Base-by-base conservation (phyloP, 1,140 invertebrate species). In the Atta colombica region DNA sequence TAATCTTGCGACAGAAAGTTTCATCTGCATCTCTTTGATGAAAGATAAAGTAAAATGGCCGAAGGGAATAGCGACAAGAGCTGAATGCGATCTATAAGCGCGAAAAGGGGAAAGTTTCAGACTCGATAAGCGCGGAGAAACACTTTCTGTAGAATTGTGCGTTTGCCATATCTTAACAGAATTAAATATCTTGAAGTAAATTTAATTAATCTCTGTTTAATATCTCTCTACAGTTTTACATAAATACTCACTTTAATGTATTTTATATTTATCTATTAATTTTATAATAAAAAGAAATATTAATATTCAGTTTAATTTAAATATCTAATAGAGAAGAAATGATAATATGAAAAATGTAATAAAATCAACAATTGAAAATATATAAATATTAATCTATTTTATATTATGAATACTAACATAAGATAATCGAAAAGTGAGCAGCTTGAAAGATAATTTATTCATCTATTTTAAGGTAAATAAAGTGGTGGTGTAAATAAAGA, bases 1-100 rank as follows among this genome's bases (percentile, higher is more conserved):
- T 88, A 82, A 89, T 89, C 81, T 78, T 28, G 66, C 18, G 66
- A 55, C 28, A 61, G 66, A 65, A 78, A 88, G 74, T 71, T 89
- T 89, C 72, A 71, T 77, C 35, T 14, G 45, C 25, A 45, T 45
- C 39, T 66, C n/a, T 49, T 88, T 66, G 88, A 88, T 85, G 31
- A 51, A 53, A 71, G 87, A 88, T 85, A 88, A 85, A 89, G 51
- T 39, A 55, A 75, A 77, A 88, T 53, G 49, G 72, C 66, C 68
- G 45, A 39, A 84, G 80, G 80, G 55, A 74, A 58, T 10, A 61
- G 53, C 49, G 53, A 31, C 45, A 81, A 71, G 25, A 75, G 45
- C 14, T 28, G 45, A 53, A 35, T 21, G 5, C 72, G 39, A 39
- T 55, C 28, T 65, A 65, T 53, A 85, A 86, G 49, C 35, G 58